phyloP scores from a whole-genome alignment of 2,113 vertebrate species.

The Coracopsis vasa region DNA sequence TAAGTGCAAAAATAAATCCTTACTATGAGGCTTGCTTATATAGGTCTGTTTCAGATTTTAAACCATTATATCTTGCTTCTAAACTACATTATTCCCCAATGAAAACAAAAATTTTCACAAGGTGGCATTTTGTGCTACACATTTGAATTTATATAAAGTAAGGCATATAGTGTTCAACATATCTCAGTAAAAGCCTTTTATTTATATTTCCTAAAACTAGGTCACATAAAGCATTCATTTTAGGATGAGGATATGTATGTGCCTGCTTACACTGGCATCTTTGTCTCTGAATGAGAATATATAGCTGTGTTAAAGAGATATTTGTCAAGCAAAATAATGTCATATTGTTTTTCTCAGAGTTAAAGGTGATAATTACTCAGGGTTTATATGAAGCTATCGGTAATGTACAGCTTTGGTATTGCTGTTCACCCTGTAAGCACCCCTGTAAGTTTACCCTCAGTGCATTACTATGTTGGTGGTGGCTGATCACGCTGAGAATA shows the following conservation, averaged over 20 bases:
- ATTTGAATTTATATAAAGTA: constrained; percentile 55
- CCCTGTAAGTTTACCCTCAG: neutral
- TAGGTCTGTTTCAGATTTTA: constrained; percentile 47
- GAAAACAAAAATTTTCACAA: constrained; percentile 48
- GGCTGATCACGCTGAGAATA: neutral
- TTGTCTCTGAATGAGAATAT: neutral
- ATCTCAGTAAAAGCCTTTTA: constrained; percentile 33
- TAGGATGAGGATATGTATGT: neutral
- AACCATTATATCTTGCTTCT: constrained; percentile 52
- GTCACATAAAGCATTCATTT: constrained; percentile 45
- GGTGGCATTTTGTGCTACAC: constrained; percentile 1
- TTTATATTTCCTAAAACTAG: constrained; percentile 53
- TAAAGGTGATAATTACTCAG: constrained; percentile 33
- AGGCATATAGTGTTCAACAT: neutral
- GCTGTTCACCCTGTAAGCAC: neutral
- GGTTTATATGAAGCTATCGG: neutral
- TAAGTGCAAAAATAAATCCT: constrained; percentile 67
- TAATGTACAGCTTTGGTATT: neutral
- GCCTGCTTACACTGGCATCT: neutral
- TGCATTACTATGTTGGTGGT: neutral
- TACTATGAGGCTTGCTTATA: constrained; percentile 42
- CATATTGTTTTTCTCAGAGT: constrained; percentile 16
- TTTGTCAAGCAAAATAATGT: constrained; percentile 17
- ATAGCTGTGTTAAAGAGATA: neutral
- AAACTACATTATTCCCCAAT: constrained; percentile 37